These are phyloP conservation scores for Polypterus senegalus DNA, from an alignment of 2,113 vertebrate genomes.

Conservation along the genomic window DNA sequence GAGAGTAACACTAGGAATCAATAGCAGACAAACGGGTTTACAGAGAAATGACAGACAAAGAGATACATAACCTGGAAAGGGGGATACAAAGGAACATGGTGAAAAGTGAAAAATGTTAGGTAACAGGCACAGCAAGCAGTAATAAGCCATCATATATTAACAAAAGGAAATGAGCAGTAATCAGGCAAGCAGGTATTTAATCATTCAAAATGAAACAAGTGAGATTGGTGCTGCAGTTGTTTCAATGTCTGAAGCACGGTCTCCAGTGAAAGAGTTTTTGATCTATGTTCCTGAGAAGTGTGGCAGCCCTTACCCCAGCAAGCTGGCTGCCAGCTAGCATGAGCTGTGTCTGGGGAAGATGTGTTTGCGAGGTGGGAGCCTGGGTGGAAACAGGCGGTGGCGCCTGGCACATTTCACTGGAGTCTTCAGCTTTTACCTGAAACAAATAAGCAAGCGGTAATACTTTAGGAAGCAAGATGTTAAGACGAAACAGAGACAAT, in stretches of 20 bases:
- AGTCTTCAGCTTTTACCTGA: constrained; percentile 71
- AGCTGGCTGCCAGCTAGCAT: constrained; percentile 80
- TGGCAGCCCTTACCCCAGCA: constrained; percentile 61
- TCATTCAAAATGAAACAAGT: neutral
- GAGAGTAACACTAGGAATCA: too few relatives aligned
- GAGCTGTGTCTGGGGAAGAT: constrained; percentile 76
- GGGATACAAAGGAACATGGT: neutral
- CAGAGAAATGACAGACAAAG: constrained; percentile 10
- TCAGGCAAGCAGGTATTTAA: neutral
- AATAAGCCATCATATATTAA: neutral
- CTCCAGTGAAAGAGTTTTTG: neutral
- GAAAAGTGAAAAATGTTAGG: neutral
- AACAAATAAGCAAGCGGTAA: constrained; percentile 27
- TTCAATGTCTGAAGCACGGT: too few relatives aligned
- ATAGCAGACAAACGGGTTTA: too few relatives aligned
- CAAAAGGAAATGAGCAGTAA: constrained; percentile 4
- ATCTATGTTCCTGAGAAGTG: neutral
- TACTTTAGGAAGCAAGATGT: too few relatives aligned
- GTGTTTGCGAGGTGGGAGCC: constrained; percentile 50
- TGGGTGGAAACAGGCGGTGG: constrained; percentile 27
- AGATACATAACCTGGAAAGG: neutral
- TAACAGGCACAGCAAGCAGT: neutral
- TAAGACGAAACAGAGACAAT: too few relatives aligned
- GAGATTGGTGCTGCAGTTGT: too few relatives aligned
- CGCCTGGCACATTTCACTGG: constrained; percentile 58